phyloP scores from a whole-genome alignment of 1,140 invertebrate genomes.

The Neodiprion pinetum region DNA sequence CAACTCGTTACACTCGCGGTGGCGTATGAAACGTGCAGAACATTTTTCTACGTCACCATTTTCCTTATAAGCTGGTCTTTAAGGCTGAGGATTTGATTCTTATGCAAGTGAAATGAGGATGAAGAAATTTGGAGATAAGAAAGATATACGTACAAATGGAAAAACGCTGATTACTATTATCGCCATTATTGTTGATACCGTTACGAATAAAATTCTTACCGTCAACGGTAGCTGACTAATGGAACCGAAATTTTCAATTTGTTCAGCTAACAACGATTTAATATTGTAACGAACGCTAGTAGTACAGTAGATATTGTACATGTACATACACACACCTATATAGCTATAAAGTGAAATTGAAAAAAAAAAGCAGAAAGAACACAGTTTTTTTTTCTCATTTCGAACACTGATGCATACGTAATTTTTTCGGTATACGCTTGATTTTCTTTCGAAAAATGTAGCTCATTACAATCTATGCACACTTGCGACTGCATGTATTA shows the following conservation, averaged over 20 bases:
- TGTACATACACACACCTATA: not conserved
- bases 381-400: too few species aligned
- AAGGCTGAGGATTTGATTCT: not conserved
- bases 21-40: too few species aligned
- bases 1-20: too few species aligned
- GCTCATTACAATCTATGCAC: too few species aligned
- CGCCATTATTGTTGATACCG: not conserved
- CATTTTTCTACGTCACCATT: not conserved
- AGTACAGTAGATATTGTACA: constrained; percentile 1
- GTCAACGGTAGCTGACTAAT: not conserved
- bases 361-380: too few species aligned
- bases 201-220: not conserved
- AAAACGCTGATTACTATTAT: not conserved
- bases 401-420: too few species aligned
- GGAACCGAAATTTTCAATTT: too few species aligned
- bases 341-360: too few species aligned
- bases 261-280: not conserved
- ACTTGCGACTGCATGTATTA: too few species aligned
- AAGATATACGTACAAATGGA: not conserved
- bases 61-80: constrained; percentile 7
- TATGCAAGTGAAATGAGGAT: too few species aligned
- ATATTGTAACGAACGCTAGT: not conserved
- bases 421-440: too few species aligned
- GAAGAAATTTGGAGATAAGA: not conserved
- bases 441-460: too few species aligned